Percentiles rank a stretch among this genome's conserved stretches.
phyloP scores from a whole-genome alignment of 2,797 vertebrate species.

The Coracias cyanogaster region DNA sequence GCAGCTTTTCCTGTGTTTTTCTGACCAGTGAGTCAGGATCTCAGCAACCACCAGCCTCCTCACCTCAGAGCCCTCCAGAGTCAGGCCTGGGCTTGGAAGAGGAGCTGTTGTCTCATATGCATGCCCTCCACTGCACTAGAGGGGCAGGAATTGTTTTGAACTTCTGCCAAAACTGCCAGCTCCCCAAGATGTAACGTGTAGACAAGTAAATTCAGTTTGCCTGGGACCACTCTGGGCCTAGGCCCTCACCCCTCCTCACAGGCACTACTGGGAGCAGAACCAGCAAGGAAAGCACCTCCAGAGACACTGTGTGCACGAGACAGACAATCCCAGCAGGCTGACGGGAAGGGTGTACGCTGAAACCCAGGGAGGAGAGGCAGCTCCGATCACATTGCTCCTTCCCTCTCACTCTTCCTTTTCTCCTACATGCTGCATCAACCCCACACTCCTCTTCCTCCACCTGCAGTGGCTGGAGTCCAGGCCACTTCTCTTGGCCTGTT shows the following conservation, averaged over 20 bases:
- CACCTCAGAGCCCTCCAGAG: neutral
- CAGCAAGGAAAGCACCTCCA: neutral
- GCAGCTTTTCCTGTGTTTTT: neutral
- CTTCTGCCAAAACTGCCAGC: neutral
- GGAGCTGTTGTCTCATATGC: neutral
- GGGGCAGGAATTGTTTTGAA: neutral
- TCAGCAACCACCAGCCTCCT: neutral
- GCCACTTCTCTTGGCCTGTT: neutral
- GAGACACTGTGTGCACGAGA: neutral
- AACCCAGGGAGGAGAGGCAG: neutral
- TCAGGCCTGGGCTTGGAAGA: neutral
- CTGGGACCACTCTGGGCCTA: neutral
- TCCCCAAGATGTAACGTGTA: neutral
- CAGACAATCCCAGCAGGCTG: accelerated
- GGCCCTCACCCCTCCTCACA: neutral
- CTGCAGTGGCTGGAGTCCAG: neutral
- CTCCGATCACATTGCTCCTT: accelerated
- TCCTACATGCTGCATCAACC: accelerated
- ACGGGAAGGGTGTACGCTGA: neutral
- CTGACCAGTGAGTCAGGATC: neutral
- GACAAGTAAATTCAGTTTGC: neutral
- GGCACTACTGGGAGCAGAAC: neutral
- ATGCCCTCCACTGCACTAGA: neutral
- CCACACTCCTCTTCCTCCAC: neutral
- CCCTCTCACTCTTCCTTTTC: neutral